phyloP scores from a whole-genome alignment of 2,797 vertebrate genomes.

The Aotus griseimembra region DNA sequence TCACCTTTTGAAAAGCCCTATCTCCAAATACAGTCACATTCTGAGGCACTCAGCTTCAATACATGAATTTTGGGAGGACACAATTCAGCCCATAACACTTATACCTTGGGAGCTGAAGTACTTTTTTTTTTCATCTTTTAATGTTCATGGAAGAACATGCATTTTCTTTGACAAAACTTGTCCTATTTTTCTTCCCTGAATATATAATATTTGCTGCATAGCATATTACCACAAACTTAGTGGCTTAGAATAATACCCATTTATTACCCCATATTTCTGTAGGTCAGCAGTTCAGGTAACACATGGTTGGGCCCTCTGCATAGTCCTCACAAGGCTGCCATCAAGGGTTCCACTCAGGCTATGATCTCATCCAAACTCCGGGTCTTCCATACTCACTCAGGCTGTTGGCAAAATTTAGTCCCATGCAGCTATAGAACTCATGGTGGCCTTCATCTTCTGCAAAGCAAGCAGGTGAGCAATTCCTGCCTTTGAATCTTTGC shows the following conservation, averaged over 20 bases:
- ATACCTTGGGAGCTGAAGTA: not conserved
- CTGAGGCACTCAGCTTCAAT: not conserved
- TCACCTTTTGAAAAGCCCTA: not conserved
- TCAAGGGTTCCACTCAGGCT: not conserved
- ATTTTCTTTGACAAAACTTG: not conserved
- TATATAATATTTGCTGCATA: not conserved
- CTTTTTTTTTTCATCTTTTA: not conserved
- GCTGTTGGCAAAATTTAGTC: not conserved
- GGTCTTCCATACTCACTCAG: not conserved
- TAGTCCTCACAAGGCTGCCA: not conserved
- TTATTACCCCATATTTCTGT: not conserved
- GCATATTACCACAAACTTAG: not conserved
- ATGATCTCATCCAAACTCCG: not conserved
- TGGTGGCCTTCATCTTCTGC: not conserved
- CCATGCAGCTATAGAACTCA: not conserved
- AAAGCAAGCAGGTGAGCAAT: not conserved
- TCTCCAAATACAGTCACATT: not conserved
- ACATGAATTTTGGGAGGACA: not conserved
- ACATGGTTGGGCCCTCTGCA: not conserved
- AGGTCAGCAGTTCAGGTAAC: not conserved
- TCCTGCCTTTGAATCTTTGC: not conserved
- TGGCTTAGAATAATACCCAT: not conserved
- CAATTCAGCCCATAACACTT: not conserved
- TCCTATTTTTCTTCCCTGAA: not conserved
- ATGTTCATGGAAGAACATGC: not conserved